Evolutionary conservation across 2,888 invertebrate genomes (phyloP), one percentile per base, ranked within the genome.

Genomic region (Argyra leucocephala): DNA sequence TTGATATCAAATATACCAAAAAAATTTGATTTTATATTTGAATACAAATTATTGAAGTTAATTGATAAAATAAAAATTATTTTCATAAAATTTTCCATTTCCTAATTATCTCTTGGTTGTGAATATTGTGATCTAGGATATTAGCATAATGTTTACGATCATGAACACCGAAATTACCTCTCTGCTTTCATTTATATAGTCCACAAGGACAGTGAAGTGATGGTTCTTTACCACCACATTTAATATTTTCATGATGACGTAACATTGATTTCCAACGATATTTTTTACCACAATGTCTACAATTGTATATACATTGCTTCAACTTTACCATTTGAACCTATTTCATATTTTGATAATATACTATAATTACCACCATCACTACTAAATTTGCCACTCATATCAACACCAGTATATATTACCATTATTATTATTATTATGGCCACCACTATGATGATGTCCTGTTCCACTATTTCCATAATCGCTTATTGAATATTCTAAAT

Each of bases 201-300:
- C 90, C 91, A 76, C 88, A 85, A 31, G 89, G 88, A 73, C 91
- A 91, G 73, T 88, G 87, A 78, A 90, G 90, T 64, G 87, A 83
- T 0, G 90, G 90, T 69, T 89, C 87, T 77, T 90, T 91, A 69
- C 89, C 89, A 48, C 90, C 88, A 78, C 90, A 90, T 78, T 90
- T 90, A 66, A 90, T 89, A 81, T 86, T 88, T 79, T 89, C 90
- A 80, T 91, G 91, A 15, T 89, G 85, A 36, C 88, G 84, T 82
- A 90, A 84, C 63, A 91, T 91, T 66, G 90, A 90, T 80, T 89
- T 91, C 90, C 91, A 91, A 73, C 91, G 85, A 79, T 91, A 91
- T 69, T 87, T 84, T 78, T 90, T 91, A 68, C 90, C 90, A 80
- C 91, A 91, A 76, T 89, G 89, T 36, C 88, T 83, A 74, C 91